Percentiles rank a stretch among this genome's conserved stretches.
phyloP scores from a whole-genome alignment of 2,797 vertebrate species.

The Pipistrellus pipistrellus region DNA sequence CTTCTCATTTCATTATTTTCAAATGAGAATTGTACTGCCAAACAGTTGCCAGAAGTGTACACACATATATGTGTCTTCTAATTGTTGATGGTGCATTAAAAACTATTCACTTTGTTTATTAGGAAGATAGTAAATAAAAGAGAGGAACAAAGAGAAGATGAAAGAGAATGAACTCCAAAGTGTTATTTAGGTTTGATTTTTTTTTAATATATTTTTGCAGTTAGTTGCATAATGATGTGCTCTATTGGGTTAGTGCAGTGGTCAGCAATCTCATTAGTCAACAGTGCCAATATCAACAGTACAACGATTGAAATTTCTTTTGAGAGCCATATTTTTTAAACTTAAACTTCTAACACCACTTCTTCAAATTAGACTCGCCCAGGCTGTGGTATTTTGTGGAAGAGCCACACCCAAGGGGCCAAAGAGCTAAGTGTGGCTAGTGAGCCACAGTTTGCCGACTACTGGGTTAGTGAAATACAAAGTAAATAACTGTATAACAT shows the following conservation, averaged over 20 bases:
- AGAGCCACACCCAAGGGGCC: too few relatives aligned
- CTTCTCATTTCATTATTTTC: constrained; percentile 54
- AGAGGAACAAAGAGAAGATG: not conserved
- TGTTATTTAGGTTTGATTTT: too few relatives aligned
- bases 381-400: too few relatives aligned
- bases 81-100: not conserved
- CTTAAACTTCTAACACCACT: too few relatives aligned
- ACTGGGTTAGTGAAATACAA: not conserved
- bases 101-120: not conserved
- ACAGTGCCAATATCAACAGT: too few relatives aligned
- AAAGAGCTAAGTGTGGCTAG: too few relatives aligned
- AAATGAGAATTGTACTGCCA: constrained; percentile 3
- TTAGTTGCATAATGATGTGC: not conserved
- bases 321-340: too few relatives aligned
- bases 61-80: not conserved
- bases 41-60: not conserved
- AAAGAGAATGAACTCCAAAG: not conserved
- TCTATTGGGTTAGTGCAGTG: not conserved
- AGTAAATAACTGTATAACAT: not conserved
- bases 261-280: too few relatives aligned
- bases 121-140: not conserved
- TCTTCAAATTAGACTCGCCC: too few relatives aligned
- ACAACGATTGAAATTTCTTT: too few relatives aligned
- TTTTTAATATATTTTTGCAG: not conserved
- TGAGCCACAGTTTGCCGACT: not conserved